Evolutionary conservation across 2,888 invertebrate species (phyloP).

Genomic region (Diarsia brunnea): DNA sequence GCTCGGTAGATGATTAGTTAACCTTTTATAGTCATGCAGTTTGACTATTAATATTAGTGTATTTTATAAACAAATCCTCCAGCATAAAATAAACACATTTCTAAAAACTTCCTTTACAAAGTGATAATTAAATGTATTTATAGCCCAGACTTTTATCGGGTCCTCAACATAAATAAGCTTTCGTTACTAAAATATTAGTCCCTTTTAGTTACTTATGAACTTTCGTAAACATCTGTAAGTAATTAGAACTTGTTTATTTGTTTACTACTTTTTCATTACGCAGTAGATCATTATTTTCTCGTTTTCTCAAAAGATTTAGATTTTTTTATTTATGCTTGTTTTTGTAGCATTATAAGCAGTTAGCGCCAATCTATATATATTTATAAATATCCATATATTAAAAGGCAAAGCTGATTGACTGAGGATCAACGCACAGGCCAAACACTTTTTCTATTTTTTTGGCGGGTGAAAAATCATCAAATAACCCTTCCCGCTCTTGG

Average conservation of each 20-base stretch:
- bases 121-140: neutral
- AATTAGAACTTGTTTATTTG: slow-evolving; percentile 7
- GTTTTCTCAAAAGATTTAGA: neutral
- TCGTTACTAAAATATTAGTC: slow-evolving; percentile 8
- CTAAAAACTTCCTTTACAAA: neutral
- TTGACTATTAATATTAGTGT: neutral
- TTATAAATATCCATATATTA: too few species aligned
- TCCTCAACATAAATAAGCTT: slow-evolving; percentile 13
- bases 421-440: too few species aligned
- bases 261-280: neutral
- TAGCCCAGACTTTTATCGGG: neutral
- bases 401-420: too few species aligned
- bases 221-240: neutral
- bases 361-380: neutral
- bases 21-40: neutral
- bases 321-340: neutral
- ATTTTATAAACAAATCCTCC: neutral
- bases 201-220: slow-evolving; percentile 22
- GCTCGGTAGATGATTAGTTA: too few species aligned
- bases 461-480: too few species aligned
- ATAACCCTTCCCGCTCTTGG: too few species aligned
- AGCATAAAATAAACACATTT: slow-evolving; percentile 9
- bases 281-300: neutral
- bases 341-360: neutral
- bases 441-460: too few species aligned